Percentiles rank a stretch among this genome's conserved stretches.
These are phyloP conservation scores for Cryptotis parvus DNA, from an alignment of 2,113 vertebrate species.

Conservation along the genomic window DNA sequence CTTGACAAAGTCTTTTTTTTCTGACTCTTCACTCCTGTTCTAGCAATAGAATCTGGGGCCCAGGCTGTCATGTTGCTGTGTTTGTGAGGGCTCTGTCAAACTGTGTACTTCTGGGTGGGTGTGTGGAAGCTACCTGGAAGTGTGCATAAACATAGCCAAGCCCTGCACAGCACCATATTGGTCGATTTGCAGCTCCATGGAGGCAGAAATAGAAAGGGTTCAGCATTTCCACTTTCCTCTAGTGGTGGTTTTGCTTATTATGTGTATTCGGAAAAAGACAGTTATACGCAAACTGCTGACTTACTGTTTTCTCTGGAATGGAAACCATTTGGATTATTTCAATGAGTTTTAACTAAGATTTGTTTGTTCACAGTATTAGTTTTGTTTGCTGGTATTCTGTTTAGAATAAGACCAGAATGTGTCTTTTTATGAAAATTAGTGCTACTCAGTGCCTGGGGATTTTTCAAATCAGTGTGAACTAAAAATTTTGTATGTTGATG, in stretches of 20 bases:
- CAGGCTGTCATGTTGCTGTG: background rate
- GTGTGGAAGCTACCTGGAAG: conserved; percentile 26
- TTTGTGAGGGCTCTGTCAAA: background rate
- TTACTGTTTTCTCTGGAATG: conserved; percentile 82
- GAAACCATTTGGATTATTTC: conserved; percentile 82
- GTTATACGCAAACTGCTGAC: conserved; percentile 81
- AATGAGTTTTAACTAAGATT: conserved; percentile 81
- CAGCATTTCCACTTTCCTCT: conserved; percentile 78
- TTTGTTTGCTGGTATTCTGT: conserved; percentile 79
- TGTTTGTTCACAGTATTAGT: conserved; percentile 78
- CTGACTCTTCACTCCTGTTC: background rate
- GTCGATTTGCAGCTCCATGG: conserved; percentile 52
- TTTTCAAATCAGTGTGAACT: conserved; percentile 57
- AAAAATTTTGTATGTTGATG: conserved; percentile 68
- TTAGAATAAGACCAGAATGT: conserved; percentile 74
- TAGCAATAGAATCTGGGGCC: background rate
- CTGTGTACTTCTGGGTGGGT: background rate
- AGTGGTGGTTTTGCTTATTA: conserved; percentile 80
- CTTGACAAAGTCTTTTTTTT: background rate
- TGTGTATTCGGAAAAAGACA: conserved; percentile 80
- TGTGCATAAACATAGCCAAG: background rate
- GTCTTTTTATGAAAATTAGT: conserved; percentile 72
- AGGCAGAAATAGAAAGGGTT: conserved; percentile 77
- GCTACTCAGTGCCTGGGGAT: conserved; percentile 42
- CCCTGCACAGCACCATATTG: conserved; percentile 31